These are phyloP conservation scores for Rotaria macrura DNA, from an alignment of 2,888 invertebrate genomes.

Conservation along the genomic window DNA sequence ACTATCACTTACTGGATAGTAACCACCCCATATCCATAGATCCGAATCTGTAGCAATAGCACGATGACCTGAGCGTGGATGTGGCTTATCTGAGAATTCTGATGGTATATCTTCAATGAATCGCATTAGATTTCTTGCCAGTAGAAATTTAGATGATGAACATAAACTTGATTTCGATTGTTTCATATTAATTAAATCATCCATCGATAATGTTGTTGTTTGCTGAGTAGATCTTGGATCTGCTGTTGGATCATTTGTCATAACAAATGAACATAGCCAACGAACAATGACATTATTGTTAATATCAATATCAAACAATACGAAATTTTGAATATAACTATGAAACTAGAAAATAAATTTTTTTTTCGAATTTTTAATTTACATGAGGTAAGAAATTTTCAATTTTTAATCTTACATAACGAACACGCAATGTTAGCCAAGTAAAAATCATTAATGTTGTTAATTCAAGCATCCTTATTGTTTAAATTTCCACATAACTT, in stretches of 20 bases:
- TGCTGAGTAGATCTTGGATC: neutral
- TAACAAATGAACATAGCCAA: neutral
- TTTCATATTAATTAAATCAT: neutral
- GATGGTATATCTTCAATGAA: neutral
- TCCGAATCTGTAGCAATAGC: conserved; percentile 26
- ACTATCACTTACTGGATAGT: conserved; percentile 22
- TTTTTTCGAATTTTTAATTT: no score
- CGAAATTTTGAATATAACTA: neutral
- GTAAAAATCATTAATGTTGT: neutral
- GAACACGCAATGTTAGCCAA: neutral
- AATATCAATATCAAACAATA: neutral
- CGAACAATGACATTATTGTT: neutral
- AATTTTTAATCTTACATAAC: neutral
- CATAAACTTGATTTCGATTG: neutral
- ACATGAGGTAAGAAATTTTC: no score
- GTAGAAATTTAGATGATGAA: neutral
- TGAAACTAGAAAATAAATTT: neutral
- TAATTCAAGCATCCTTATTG: neutral
- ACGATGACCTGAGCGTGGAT: conserved; percentile 30
- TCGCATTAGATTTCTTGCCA: neutral
- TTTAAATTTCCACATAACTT: neutral
- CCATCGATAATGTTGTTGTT: neutral
- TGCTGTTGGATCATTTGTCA: neutral
- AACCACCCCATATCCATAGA: conserved; percentile 34
- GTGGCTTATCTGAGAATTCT: neutral